Percentiles rank a stretch among this genome's conserved stretches.
Conservation (phyloP, 2,888 invertebrate species). For the Acholoe squamosa region DNA sequence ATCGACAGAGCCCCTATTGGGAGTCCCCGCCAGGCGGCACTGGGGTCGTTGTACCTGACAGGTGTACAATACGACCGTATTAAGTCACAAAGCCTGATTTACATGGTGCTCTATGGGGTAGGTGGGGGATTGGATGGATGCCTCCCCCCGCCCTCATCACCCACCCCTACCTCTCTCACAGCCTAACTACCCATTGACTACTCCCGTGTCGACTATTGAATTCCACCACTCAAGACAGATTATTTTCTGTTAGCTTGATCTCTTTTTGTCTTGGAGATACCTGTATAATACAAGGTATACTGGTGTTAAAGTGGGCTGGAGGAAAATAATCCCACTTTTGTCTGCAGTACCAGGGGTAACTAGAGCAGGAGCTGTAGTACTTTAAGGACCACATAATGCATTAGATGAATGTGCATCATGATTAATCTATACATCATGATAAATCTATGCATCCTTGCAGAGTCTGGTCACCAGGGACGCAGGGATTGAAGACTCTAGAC, state of each 20-base stretch:
- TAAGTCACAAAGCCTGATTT: constrained; percentile 10
- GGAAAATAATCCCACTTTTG: not conserved
- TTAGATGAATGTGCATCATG: no score
- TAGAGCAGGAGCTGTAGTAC: no score
- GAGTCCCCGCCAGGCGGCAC: constrained; percentile 18
- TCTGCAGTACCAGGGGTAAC: not conserved
- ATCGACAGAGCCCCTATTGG: constrained; percentile 36
- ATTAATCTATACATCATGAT: no score
- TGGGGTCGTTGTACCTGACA: constrained; percentile 36
- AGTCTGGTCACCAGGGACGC: no score
- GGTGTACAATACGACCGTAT: constrained; percentile 16
- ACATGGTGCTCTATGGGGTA: not conserved
- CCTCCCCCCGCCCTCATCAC: not conserved
- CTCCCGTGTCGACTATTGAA: not conserved
- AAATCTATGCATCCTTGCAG: no score
- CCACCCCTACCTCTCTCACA: not conserved
- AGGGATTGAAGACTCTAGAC: no score
- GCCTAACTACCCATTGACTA: no score
- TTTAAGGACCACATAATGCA: no score
- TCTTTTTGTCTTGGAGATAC: not conserved
- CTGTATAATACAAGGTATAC: no score
- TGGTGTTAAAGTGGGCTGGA: not conserved
- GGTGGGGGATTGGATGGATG: not conserved
- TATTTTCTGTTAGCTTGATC: constrained; percentile 21
- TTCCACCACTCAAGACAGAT: not conserved